Conservation (phyloP, 2,113 vertebrate genomes). For the Scortum barcoo region DNA sequence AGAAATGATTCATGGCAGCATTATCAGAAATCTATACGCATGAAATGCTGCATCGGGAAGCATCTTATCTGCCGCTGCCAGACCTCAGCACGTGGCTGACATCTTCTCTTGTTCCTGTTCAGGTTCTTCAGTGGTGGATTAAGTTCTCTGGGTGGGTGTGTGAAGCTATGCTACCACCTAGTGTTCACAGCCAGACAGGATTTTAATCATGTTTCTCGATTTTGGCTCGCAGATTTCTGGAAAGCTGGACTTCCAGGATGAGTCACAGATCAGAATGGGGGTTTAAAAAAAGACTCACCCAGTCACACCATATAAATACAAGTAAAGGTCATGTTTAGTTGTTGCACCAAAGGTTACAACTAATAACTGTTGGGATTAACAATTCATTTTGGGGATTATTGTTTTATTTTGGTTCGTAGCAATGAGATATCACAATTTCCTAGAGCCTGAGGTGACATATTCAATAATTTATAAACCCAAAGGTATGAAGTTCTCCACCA, state of each 20-base stretch:
- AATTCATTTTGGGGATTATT: not conserved
- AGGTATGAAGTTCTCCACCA: not conserved
- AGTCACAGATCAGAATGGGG: not conserved
- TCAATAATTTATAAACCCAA: not conserved
- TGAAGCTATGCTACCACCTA: conserved; percentile 47
- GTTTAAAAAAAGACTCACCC: not conserved
- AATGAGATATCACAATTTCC: not conserved
- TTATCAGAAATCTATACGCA: not conserved
- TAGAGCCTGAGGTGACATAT: not conserved
- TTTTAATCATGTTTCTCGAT: rapidly evolving
- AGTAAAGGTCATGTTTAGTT: not conserved
- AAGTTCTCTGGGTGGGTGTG: not conserved
- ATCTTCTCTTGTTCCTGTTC: not conserved
- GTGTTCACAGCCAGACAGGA: conserved; percentile 15
- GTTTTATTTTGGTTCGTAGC: not conserved
- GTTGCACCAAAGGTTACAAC: too few relatives aligned
- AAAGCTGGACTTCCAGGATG: not conserved
- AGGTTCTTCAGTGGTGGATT: not conserved
- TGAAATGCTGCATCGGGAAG: not conserved
- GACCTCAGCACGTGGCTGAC: not conserved
- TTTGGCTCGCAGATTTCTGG: not conserved
- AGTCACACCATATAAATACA: not conserved
- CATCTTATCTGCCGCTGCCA: conserved; percentile 24
- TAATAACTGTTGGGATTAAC: not conserved
- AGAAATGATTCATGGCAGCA: not conserved